Percentiles rank a stretch among this genome's conserved stretches.
phyloP scores from a whole-genome alignment of 2,888 invertebrate species.

The Erebia epiphron region DNA sequence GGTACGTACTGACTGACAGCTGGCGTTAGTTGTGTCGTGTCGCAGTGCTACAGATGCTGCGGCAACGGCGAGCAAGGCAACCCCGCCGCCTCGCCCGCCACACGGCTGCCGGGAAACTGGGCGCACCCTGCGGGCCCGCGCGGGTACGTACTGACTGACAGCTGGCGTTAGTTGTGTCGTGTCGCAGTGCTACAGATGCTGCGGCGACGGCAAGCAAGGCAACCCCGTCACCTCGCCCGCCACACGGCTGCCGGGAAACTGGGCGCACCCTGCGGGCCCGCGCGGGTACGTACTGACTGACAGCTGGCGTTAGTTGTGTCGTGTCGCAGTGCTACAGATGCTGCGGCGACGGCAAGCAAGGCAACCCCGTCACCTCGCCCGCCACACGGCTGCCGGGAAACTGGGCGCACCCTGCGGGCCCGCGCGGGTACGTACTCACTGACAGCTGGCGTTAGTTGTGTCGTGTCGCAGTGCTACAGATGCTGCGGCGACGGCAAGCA shows the following conservation, averaged over 20 bases:
- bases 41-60: conserved; percentile 87
- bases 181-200: conserved; percentile 87
- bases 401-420: conserved; percentile 97
- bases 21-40: conserved; percentile 47
- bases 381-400: conserved; percentile 90
- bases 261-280: conserved; percentile 96
- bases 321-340: conserved; percentile 87
- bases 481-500: conserved; percentile 74
- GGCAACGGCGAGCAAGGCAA: conserved; percentile 80
- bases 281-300: conserved; percentile 74
- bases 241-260: conserved; percentile 92
- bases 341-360: conserved; percentile 72
- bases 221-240: conserved; percentile 82
- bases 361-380: conserved; percentile 82
- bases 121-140: conserved; percentile 95
- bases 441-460: conserved; percentile 42
- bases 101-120: conserved; percentile 94
- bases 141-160: conserved; percentile 67
- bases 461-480: conserved; percentile 86
- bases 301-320: conserved; percentile 45
- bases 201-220: conserved; percentile 76
- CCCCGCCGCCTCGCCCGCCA: conserved; percentile 82
- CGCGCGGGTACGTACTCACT: conserved; percentile 78
- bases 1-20: conserved; percentile 56
- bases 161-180: conserved; percentile 46